A percentile compares a stretch with the other conserved stretches of the same genome.
Evolutionary conservation across 2,888 invertebrate genomes (phyloP).

Genomic region (Odontocerum albicorne): DNA sequence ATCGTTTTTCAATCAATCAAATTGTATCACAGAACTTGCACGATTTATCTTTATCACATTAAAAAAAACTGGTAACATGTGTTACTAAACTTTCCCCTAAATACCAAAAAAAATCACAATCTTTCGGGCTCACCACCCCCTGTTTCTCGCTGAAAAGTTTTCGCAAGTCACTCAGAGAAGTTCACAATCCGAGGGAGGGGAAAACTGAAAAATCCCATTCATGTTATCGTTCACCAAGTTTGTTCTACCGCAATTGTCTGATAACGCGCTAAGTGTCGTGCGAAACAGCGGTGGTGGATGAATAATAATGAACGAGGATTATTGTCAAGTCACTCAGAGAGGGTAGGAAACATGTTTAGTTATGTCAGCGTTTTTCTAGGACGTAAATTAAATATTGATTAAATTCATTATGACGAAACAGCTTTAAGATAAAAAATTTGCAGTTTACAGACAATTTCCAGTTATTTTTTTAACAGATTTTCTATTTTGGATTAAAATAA

Average conservation of each 20-base stretch:
- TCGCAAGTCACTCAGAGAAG: slow-evolving; percentile 13
- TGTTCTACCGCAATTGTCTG: neutral
- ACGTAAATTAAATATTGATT: too few species aligned
- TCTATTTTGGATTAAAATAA: too few species aligned
- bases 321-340: too few species aligned
- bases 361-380: neutral
- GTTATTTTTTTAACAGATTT: too few species aligned
- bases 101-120: neutral
- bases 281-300: slow-evolving; percentile 9
- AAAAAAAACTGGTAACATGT: slow-evolving; percentile 16
- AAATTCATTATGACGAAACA: too few species aligned
- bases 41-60: neutral
- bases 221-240: too few species aligned
- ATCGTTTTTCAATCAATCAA: too few species aligned
- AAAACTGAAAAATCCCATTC: too few species aligned
- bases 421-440: too few species aligned
- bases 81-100: slow-evolving; percentile 12
- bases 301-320: slow-evolving; percentile 1
- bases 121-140: neutral
- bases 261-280: slow-evolving; percentile 22
- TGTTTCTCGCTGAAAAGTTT: slow-evolving; percentile 16
- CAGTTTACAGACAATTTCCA: too few species aligned
- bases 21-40: slow-evolving; percentile 2
- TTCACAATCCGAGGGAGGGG: slow-evolving; percentile 8
- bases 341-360: too few species aligned